Evolutionary conservation across 2,113 vertebrate genomes (phyloP), one percentile per base, ranked within the genome.

Genomic region (Tenebrosternarchus preto): DNA sequence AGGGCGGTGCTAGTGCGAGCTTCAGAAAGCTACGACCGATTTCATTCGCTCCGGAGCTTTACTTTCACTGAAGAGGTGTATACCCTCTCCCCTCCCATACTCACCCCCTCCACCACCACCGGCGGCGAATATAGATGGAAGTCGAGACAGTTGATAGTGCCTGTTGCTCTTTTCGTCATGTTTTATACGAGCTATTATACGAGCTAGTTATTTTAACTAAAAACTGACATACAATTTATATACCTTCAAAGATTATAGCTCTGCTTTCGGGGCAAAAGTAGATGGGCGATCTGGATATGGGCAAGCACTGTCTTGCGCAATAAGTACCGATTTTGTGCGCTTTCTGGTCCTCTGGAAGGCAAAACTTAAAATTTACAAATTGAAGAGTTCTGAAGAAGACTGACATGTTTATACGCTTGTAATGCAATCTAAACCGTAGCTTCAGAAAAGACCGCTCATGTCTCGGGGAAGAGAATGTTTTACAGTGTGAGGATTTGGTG

Each of bases 71-170:
- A 63, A 31, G 36, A 5, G 12, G 4, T 31, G 43, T 1, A 20
- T 19, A 29, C 39, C 4, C 16, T 5, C 8, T 12, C 2, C 56
- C 8, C 56, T 0, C 20, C 8, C 56, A 9, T 12, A 12, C 27
- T 31, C 71, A 24, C 60, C n/a, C 25, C 0, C 63, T 6, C 63
- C 1, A 25, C 0, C 59, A 4, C 46, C 43, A 9, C 59, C 9
- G 4, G 1, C 29, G 29, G 11, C 46, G 9, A 55, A 20, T 76
- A 80, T 82, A 86, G 77, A 87, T 86, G 64, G 78, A 83, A 80
- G 84, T 79, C 70, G 55, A 80, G 73, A 55, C 79, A 39, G 72
- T 78, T 20, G 69, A 74, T 71, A 33, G 53, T 29, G 33, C 16
- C n/a, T 33, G 67, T 63, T 61, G 68, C 70, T 63, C 69, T 57